Conservation (phyloP, 2,113 vertebrate genomes). For the Bucco capensis region DNA sequence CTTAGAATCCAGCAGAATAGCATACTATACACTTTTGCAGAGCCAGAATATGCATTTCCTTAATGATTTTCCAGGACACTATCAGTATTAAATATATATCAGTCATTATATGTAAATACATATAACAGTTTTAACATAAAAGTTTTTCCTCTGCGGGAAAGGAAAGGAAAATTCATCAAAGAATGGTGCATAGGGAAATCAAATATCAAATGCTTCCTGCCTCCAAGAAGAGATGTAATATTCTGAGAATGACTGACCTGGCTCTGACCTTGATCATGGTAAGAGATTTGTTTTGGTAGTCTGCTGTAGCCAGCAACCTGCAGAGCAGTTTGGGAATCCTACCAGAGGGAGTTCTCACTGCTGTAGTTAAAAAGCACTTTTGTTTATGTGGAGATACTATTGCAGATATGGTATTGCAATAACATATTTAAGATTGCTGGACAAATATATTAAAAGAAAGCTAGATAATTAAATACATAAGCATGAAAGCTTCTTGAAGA, state of each 20-base stretch:
- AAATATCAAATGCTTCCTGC: constrained; percentile 72
- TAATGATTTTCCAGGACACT: constrained; percentile 9
- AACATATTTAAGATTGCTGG: constrained; percentile 49
- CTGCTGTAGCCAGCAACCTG: constrained; percentile 83
- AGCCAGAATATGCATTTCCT: neutral
- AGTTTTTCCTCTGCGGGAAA: constrained; percentile 48
- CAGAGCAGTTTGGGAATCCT: constrained; percentile 84
- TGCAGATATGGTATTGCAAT: constrained; percentile 58
- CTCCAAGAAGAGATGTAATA: constrained; percentile 71
- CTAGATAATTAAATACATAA: constrained; percentile 36
- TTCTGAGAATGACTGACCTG: constrained; percentile 80
- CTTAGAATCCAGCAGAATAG: neutral
- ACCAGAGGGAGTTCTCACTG: constrained; percentile 75
- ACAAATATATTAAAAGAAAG: constrained; percentile 44
- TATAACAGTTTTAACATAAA: constrained; percentile 38
- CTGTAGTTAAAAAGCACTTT: constrained; percentile 70
- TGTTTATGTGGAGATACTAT: constrained; percentile 53
- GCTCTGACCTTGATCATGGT: constrained; percentile 79
- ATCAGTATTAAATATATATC: constrained; percentile 12
- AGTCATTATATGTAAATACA: constrained; percentile 33
- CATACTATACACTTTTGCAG: neutral
- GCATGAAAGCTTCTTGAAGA: constrained; percentile 48
- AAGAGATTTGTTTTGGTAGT: constrained; percentile 89
- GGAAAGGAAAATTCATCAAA: constrained; percentile 75
- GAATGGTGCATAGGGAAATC: constrained; percentile 45